Percentiles rank a stretch among this genome's conserved stretches.
These are phyloP conservation scores for Drosophila austrosaltans DNA, from an alignment of 2,888 invertebrate genomes.

Conservation along the genomic window DNA sequence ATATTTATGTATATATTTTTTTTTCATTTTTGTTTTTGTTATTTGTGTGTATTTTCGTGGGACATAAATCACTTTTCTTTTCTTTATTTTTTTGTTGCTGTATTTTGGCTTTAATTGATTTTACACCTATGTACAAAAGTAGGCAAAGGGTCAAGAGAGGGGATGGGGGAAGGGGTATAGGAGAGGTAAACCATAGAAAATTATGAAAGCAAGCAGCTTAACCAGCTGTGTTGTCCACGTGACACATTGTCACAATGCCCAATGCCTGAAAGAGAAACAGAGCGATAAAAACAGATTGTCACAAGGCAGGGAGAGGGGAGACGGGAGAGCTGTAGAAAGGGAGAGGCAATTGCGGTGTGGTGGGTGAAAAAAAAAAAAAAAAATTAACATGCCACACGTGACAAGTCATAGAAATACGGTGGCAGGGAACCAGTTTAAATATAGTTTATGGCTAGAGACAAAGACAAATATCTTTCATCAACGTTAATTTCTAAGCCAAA, in stretches of 20 bases:
- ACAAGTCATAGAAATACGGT: too few relatives aligned
- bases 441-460: too few relatives aligned
- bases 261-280: not conserved
- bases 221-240: slow-evolving; percentile 32
- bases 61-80: slow-evolving; percentile 43
- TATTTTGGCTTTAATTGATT: slow-evolving; percentile 43
- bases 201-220: slow-evolving; percentile 16
- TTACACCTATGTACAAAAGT: slow-evolving; percentile 34
- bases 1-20: not conserved
- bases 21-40: not conserved
- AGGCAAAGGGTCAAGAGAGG: not conserved
- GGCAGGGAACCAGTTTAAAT: too few relatives aligned
- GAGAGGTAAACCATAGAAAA: slow-evolving; percentile 9
- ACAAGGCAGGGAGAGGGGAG: too few relatives aligned
- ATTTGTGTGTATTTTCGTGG: slow-evolving; percentile 14
- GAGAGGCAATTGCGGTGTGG: too few relatives aligned
- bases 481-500: too few relatives aligned
- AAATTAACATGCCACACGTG: too few relatives aligned
- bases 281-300: too few relatives aligned
- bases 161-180: not conserved
- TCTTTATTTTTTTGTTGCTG: slow-evolving; percentile 1
- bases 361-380: too few relatives aligned
- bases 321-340: too few relatives aligned
- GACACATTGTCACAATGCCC: slow-evolving; percentile 30
- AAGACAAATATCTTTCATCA: too few relatives aligned